Evolutionary conservation across 2,113 vertebrate genomes (phyloP).

Genomic region (Paraplagusia blochii): DNA sequence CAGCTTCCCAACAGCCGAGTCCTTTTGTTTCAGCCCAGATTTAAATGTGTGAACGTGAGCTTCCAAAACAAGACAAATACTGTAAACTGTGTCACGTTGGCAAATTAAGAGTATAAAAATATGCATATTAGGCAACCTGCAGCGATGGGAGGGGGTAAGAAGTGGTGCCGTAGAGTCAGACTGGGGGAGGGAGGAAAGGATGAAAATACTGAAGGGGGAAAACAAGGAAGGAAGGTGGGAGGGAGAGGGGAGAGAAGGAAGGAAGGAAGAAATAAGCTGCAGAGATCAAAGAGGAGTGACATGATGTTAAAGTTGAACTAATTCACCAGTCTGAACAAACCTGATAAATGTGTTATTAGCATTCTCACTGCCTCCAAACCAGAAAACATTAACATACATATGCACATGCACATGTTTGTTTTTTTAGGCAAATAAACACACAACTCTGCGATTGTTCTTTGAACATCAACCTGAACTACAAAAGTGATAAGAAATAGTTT

Average conservation of each 20-base stretch:
- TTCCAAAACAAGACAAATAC: neutral
- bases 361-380: slow-evolving; percentile 15
- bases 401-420: slow-evolving; percentile 7
- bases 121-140: slow-evolving; percentile 7
- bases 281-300: slow-evolving; percentile 51
- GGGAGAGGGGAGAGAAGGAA: too few species aligned
- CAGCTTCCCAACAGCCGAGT: slow-evolving; percentile 42
- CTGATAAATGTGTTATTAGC: slow-evolving; percentile 57
- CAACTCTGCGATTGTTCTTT: too few species aligned
- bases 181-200: too few species aligned
- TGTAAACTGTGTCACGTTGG: too few species aligned
- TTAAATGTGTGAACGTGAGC: neutral
- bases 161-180: too few species aligned
- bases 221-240: too few species aligned
- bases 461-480: too few species aligned
- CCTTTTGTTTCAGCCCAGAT: slow-evolving; percentile 5
- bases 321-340: slow-evolving; percentile 46
- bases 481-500: too few species aligned
- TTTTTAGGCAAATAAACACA: too few species aligned
- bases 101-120: neutral
- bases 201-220: too few species aligned
- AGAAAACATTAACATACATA: neutral
- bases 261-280: slow-evolving; percentile 11
- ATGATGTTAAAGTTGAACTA: slow-evolving; percentile 54
- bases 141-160: too few species aligned